A percentile compares a stretch with the other conserved stretches of the same genome.
Evolutionary conservation across 2,888 invertebrate species (phyloP).

Genomic region (Hemithea aestivaria): DNA sequence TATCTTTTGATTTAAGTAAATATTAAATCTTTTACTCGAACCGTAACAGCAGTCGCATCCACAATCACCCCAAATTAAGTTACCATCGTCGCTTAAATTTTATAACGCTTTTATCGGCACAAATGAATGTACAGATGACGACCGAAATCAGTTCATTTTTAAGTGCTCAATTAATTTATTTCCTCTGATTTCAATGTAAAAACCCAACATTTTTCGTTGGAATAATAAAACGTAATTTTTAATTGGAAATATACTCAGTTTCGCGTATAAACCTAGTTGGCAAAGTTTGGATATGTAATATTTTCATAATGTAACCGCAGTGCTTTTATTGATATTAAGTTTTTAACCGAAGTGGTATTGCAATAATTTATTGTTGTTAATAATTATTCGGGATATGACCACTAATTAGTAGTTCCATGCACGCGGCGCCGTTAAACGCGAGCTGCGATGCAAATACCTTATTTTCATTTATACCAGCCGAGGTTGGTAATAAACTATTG

Average conservation of each 20-base stretch:
- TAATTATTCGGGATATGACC: conserved; percentile 35
- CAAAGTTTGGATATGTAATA: too few relatives aligned
- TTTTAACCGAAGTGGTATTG: conserved; percentile 20
- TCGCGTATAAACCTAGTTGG: too few relatives aligned
- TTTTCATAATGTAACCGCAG: conserved; percentile 13
- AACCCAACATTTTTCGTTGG: not conserved
- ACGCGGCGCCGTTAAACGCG: conserved; percentile 36
- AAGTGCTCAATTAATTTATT: conserved; percentile 13
- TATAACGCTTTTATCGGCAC: conserved; percentile 13
- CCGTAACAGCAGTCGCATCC: conserved; percentile 6
- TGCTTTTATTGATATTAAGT: conserved; percentile 10
- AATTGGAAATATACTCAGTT: too few relatives aligned
- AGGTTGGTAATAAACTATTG: conserved; percentile 30
- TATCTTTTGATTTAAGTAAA: too few relatives aligned
- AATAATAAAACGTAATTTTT: too few relatives aligned
- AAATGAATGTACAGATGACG: conserved; percentile 23
- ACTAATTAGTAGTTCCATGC: conserved; percentile 42
- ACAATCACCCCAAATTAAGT: conserved; percentile 14
- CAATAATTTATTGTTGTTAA: conserved; percentile 33
- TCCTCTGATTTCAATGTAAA: conserved; percentile 6
- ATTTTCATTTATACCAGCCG: conserved; percentile 13
- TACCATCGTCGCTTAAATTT: conserved; percentile 7
- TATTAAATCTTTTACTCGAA: too few relatives aligned
- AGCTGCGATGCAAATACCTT: conserved; percentile 25
- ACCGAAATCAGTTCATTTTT: conserved; percentile 28